phyloP scores from a whole-genome alignment of 2,797 vertebrate species.

The Apogon talboti region DNA sequence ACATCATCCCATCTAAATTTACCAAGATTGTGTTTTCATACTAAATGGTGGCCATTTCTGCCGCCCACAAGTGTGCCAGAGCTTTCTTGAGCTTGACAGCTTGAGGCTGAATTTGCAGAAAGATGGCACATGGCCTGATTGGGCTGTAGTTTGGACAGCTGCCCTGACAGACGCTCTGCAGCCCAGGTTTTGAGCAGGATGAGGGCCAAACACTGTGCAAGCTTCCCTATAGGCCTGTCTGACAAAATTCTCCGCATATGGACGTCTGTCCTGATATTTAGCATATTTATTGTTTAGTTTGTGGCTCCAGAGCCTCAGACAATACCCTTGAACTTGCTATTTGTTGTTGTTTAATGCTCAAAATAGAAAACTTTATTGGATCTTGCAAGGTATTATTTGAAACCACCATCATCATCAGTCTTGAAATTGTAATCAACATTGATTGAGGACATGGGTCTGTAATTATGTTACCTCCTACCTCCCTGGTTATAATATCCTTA shows the following conservation, averaged over 20 bases:
- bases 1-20: slow-evolving; percentile 44
- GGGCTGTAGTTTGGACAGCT: slow-evolving; percentile 73
- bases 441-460: slow-evolving; percentile 56
- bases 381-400: slow-evolving; percentile 49
- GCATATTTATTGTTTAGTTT: slow-evolving; percentile 60
- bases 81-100: slow-evolving; percentile 67
- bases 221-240: slow-evolving; percentile 56
- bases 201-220: slow-evolving; percentile 39
- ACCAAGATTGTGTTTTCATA: slow-evolving; percentile 47
- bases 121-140: slow-evolving; percentile 72
- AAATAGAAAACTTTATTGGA: slow-evolving; percentile 58
- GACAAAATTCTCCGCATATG: slow-evolving; percentile 55
- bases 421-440: slow-evolving; percentile 54
- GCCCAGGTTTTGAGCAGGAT: slow-evolving; percentile 62
- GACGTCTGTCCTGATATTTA: slow-evolving; percentile 51
- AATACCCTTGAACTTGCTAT: slow-evolving; percentile 29
- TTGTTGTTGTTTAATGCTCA: slow-evolving; percentile 36
- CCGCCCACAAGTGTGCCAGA: slow-evolving; percentile 44
- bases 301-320: slow-evolving; percentile 43
- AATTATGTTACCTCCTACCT: slow-evolving; percentile 53
- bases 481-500: slow-evolving; percentile 38
- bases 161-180: slow-evolving; percentile 63
- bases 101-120: slow-evolving; percentile 59
- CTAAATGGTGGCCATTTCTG: slow-evolving; percentile 39
- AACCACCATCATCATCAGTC: slow-evolving; percentile 44